Evolutionary conservation across 2,113 vertebrate genomes (phyloP).

Genomic region (Sterrhoptilus dennistouni): DNA sequence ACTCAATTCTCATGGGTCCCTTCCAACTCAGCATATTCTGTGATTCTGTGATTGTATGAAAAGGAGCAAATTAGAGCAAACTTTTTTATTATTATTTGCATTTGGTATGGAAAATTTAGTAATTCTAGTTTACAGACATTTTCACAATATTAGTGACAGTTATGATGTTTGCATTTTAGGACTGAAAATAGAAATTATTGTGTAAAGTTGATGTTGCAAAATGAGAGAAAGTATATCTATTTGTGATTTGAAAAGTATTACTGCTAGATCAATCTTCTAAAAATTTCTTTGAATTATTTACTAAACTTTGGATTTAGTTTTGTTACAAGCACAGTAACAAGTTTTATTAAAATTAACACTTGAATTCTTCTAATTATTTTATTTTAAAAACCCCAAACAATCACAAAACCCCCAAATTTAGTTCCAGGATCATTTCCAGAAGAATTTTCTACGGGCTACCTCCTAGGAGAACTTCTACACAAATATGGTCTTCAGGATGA

Average conservation of each 20-base stretch:
- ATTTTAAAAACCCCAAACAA: not conserved
- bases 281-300: not conserved
- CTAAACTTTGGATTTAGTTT: not conserved
- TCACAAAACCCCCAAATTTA: constrained; percentile 4
- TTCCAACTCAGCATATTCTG: not conserved
- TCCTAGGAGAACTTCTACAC: constrained; percentile 90
- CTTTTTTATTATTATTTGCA: not conserved
- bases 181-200: not conserved
- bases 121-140: not conserved
- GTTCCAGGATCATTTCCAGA: constrained; percentile 82
- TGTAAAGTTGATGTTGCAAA: not conserved
- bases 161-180: not conserved
- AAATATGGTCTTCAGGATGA: constrained; percentile 90
- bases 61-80: not conserved
- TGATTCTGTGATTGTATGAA: not conserved
- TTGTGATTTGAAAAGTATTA: not conserved
- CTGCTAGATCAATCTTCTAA: not conserved
- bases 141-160: not conserved
- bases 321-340: not conserved
- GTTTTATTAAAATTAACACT: not conserved
- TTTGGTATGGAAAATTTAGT: not conserved
- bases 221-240: not conserved
- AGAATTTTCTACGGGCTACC: constrained; percentile 89
- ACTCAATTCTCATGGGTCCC: no score
- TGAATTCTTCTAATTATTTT: not conserved